These are phyloP conservation scores for Epinephelus moara DNA, from an alignment of 2,113 vertebrate species.

Conservation along the genomic window DNA sequence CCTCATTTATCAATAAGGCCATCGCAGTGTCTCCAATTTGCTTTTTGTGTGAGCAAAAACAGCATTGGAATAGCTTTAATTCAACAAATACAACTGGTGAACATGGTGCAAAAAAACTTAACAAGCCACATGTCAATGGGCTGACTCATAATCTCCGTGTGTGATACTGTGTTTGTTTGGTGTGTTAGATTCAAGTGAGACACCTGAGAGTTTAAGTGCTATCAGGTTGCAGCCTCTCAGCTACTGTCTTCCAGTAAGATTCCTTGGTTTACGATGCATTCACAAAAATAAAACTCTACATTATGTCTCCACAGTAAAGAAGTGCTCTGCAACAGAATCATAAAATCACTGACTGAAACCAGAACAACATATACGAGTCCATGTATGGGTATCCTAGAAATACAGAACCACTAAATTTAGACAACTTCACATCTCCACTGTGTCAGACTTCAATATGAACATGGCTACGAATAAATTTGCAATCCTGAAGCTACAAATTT, in stretches of 20 bases:
- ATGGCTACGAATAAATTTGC: neutral
- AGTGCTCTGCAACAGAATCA: neutral
- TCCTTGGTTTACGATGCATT: neutral
- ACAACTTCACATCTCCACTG: neutral
- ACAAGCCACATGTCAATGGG: neutral
- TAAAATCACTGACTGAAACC: neutral
- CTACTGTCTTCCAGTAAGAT: conserved; percentile 1
- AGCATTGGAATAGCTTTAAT: conserved; percentile 9
- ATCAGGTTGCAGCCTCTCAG: conserved; percentile 33
- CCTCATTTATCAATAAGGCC: conserved; percentile 26
- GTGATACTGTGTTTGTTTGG: conserved; percentile 18
- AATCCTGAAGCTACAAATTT: neutral
- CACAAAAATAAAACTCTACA: neutral
- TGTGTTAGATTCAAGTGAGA: conserved; percentile 15
- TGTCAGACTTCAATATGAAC: neutral
- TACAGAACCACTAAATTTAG: neutral
- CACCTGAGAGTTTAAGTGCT: conserved; percentile 23
- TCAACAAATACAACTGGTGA: conserved; percentile 4
- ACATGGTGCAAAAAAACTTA: neutral
- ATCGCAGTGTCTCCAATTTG: neutral
- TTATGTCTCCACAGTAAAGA: neutral
- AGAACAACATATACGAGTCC: neutral
- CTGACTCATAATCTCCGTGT: conserved; percentile 19
- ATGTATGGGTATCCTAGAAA: neutral
- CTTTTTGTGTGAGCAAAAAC: neutral